Percentiles rank a stretch among this genome's conserved stretches.
These are phyloP conservation scores for Montipora foliosa DNA, from an alignment of 64 coral and sea anemone genomes.

Conservation along the genomic window DNA sequence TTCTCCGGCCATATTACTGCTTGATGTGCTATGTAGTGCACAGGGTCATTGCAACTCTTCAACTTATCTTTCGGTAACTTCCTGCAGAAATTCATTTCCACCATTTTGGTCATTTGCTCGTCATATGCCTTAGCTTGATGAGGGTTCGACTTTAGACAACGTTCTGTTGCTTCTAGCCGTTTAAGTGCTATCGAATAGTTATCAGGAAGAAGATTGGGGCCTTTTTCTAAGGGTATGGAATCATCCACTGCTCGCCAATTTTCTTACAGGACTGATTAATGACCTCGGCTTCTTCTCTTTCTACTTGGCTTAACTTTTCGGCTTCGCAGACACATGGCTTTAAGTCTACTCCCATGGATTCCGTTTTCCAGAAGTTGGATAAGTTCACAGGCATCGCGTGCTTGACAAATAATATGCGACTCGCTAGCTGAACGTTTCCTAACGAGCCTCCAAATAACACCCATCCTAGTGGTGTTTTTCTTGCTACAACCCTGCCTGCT, in stretches of 20 bases:
- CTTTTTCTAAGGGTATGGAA: constrained; percentile 71
- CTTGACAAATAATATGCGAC: background rate
- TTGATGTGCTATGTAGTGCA: too few species aligned
- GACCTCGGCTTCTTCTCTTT: too few species aligned
- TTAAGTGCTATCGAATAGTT: constrained; percentile 48
- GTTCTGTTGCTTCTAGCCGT: constrained; percentile 21
- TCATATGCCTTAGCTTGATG: too few species aligned
- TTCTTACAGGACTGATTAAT: constrained; percentile 42
- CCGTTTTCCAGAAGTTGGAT: constrained; percentile 55
- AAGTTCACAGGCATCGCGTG: constrained; percentile 1
- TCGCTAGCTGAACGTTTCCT: background rate
- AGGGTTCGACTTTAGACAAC: too few species aligned
- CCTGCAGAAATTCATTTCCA: too few species aligned
- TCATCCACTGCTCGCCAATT: constrained; percentile 60
- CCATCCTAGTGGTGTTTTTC: constrained; percentile 48
- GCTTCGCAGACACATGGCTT: constrained; percentile 42
- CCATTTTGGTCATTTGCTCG: too few species aligned
- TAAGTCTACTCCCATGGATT: constrained; percentile 28
- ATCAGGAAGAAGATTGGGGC: constrained; percentile 57
- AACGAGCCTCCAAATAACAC: constrained; percentile 45
- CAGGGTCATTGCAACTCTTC: too few species aligned
- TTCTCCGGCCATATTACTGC: too few species aligned
- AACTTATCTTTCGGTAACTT: too few species aligned
- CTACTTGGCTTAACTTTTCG: constrained; percentile 41
- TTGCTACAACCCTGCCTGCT: constrained; percentile 3